A percentile compares a stretch with the other conserved stretches of the same genome.
These are phyloP conservation scores for Oryzaephilus surinamensis DNA, from an alignment of 1,140 invertebrate species.

Conservation along the genomic window DNA sequence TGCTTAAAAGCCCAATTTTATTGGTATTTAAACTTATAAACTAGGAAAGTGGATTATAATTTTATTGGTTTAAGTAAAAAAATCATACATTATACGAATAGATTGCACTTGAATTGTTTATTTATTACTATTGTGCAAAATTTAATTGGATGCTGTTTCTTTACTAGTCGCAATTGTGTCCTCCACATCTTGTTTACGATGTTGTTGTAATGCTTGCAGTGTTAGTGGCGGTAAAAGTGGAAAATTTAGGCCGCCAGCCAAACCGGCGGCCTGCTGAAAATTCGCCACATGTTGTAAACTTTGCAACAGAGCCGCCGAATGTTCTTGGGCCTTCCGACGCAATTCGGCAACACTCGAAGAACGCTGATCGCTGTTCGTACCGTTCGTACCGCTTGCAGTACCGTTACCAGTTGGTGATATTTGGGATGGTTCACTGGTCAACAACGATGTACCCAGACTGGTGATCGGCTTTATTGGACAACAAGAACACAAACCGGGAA, in stretches of 20 bases:
- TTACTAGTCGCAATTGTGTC: no score
- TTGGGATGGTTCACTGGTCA: constrained; percentile 24
- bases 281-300: constrained; percentile 49
- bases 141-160: no score
- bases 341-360: constrained; percentile 79
- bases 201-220: constrained; percentile 34
- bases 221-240: constrained; percentile 42
- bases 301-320: constrained; percentile 73
- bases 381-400: not conserved
- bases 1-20: no score
- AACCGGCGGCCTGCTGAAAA: constrained; percentile 43
- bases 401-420: constrained; percentile 26
- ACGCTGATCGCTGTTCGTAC: constrained; percentile 40
- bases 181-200: constrained; percentile 26
- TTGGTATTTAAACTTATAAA: no score
- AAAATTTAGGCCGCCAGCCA: constrained; percentile 41
- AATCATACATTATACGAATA: no score
- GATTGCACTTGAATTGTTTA: no score
- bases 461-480: constrained; percentile 55
- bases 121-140: no score
- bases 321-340: constrained; percentile 79
- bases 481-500: constrained; percentile 64
- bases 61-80: no score
- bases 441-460: constrained; percentile 17
- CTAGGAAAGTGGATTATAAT: no score